A percentile compares a stretch with the other conserved stretches of the same genome.
These are phyloP conservation scores for Monopterus albus DNA, from an alignment of 2,113 vertebrate genomes.

Conservation along the genomic window DNA sequence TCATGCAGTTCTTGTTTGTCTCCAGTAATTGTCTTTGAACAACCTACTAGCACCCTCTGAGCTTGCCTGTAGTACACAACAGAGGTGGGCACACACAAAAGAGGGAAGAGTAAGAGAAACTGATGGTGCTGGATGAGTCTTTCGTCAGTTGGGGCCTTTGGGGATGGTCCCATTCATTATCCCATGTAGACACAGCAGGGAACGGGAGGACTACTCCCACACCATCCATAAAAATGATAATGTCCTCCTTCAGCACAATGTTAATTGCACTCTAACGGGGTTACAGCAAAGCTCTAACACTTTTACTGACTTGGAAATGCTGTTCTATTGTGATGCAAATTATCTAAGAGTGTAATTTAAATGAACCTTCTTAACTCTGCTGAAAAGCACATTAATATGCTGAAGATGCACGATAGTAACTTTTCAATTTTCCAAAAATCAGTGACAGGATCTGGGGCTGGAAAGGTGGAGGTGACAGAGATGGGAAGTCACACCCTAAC, in stretches of 20 bases:
- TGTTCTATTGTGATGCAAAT: constrained; percentile 24
- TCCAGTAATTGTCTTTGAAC: constrained; percentile 65
- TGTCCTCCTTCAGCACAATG: constrained; percentile 37
- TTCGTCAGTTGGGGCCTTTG: constrained; percentile 57
- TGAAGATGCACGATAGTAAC: neutral
- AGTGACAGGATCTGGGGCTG: neutral
- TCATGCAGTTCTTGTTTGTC: constrained; percentile 16
- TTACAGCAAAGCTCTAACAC: constrained; percentile 28
- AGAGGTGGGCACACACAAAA: constrained; percentile 42
- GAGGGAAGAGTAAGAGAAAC: constrained; percentile 30
- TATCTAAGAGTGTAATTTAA: neutral
- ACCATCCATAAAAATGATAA: constrained; percentile 67
- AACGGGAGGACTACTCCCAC: constrained; percentile 51
- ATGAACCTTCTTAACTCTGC: neutral
- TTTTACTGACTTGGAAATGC: constrained; percentile 20
- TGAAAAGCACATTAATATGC: neutral
- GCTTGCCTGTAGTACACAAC: constrained; percentile 41
- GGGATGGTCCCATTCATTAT: constrained; percentile 45
- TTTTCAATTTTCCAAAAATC: constrained; percentile 12
- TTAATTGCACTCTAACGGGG: constrained; percentile 53
- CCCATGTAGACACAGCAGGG: constrained; percentile 56
- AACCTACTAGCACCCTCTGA: constrained; percentile 47
- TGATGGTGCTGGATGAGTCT: constrained; percentile 27
- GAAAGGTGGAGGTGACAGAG: constrained; percentile 4
- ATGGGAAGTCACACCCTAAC: constrained; percentile 29